Conservation (phyloP, 2,888 invertebrate species). For the Apodemia mormo region DNA sequence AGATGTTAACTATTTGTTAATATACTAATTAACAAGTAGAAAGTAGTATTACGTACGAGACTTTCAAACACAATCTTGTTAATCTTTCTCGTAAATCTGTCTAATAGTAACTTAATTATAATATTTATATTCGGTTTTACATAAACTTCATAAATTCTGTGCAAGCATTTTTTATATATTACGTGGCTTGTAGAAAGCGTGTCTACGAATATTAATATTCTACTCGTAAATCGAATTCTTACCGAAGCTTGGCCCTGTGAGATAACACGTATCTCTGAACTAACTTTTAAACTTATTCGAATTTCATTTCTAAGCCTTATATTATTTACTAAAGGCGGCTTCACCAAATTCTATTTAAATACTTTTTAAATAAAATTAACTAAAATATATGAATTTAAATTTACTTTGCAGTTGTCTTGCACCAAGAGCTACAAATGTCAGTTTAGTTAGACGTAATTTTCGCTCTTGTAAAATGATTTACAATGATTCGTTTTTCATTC, state of each 20-base stretch:
- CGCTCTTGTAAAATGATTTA: no score
- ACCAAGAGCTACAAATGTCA: no score
- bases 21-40: background rate
- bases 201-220: background rate
- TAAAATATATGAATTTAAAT: no score
- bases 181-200: background rate
- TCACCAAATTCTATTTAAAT: no score
- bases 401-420: no score
- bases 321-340: no score
- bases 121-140: background rate
- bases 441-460: no score
- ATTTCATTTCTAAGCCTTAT: no score
- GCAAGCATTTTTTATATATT: background rate
- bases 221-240: background rate
- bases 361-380: no score
- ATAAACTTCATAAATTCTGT: background rate
- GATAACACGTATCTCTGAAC: background rate
- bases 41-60: background rate
- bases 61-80: background rate
- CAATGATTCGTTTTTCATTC: no score
- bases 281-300: background rate
- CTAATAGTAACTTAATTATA: background rate
- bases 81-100: background rate
- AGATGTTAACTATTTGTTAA: background rate
- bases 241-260: background rate